Conservation (phyloP, 1,140 invertebrate species). For the Diorhabda elongata region DNA sequence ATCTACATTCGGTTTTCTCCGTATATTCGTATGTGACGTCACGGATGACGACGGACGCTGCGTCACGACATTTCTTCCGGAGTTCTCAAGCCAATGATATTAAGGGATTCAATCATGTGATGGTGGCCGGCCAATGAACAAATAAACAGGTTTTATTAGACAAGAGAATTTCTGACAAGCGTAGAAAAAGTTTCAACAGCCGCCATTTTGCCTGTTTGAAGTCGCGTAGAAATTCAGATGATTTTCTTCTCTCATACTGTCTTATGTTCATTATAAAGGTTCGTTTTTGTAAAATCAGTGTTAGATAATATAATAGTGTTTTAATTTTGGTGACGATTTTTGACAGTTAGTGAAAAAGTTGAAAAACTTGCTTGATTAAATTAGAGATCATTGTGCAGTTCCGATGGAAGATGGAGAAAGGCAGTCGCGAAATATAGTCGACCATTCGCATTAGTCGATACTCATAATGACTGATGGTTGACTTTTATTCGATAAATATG, state of each 20-base stretch:
- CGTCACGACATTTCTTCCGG: constrained; percentile 49
- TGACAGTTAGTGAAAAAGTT: constrained; percentile 43
- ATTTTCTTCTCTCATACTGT: constrained; percentile 48
- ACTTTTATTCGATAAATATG: constrained; percentile 61
- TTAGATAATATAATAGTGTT: constrained; percentile 39
- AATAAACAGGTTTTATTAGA: constrained; percentile 56
- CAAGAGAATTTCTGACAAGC: constrained; percentile 82
- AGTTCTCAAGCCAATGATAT: constrained; percentile 44
- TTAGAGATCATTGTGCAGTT: constrained; percentile 61
- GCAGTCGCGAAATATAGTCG: constrained; percentile 54
- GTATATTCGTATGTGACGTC: constrained; percentile 21
- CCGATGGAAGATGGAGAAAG: constrained; percentile 65
- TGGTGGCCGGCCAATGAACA: constrained; percentile 53
- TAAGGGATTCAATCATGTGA: constrained; percentile 52
- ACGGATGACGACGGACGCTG: constrained; percentile 42
- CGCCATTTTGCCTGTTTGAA: constrained; percentile 81
- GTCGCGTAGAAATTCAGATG: constrained; percentile 66
- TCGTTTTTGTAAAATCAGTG: constrained; percentile 41
- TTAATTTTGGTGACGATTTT: constrained; percentile 43
- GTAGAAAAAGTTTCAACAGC: constrained; percentile 89
- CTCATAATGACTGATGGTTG: constrained; percentile 66
- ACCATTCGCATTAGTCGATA: constrained; percentile 50
- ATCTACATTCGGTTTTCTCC: constrained; percentile 18
- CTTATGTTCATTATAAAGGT: constrained; percentile 41
- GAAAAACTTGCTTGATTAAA: constrained; percentile 41